phyloP scores from a whole-genome alignment of 2,888 invertebrate genomes.

The Melinaea menophilus region DNA sequence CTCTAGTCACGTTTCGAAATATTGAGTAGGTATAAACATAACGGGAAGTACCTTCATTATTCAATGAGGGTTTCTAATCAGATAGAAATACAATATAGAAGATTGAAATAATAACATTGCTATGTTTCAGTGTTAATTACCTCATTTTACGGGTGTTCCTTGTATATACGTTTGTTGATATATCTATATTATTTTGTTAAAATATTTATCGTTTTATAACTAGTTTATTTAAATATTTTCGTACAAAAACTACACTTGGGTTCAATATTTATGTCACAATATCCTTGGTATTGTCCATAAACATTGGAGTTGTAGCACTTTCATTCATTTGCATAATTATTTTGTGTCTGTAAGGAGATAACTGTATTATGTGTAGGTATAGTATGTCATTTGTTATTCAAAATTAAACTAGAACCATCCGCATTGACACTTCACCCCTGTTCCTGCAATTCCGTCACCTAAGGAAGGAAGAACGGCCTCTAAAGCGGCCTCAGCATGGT shows the following conservation, averaged over 20 bases:
- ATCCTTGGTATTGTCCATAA: slow-evolving; percentile 1
- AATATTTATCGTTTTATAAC: too few relatives aligned
- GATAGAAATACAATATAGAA: too few relatives aligned
- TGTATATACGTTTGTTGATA: too few relatives aligned
- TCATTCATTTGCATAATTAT: not conserved
- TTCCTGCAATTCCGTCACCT: not conserved
- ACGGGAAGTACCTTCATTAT: slow-evolving; percentile 15
- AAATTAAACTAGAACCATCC: too few relatives aligned
- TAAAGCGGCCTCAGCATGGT: slow-evolving; percentile 26
- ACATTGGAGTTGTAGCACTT: not conserved
- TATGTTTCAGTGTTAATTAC: too few relatives aligned
- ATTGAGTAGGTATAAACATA: slow-evolving; percentile 12
- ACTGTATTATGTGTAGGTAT: too few relatives aligned
- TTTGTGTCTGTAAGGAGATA: not conserved
- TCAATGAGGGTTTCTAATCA: not conserved
- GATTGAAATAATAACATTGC: slow-evolving; percentile 2
- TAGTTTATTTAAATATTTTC: not conserved
- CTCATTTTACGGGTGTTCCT: too few relatives aligned
- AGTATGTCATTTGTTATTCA: too few relatives aligned
- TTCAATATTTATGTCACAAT: not conserved
- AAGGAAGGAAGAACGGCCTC: not conserved
- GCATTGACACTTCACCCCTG: too few relatives aligned
- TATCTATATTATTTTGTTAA: too few relatives aligned
- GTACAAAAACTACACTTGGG: not conserved
- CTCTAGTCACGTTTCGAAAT: slow-evolving; percentile 31